Conservation (phyloP, 2,888 invertebrate species). For the Eupeodes latifasciatus region DNA sequence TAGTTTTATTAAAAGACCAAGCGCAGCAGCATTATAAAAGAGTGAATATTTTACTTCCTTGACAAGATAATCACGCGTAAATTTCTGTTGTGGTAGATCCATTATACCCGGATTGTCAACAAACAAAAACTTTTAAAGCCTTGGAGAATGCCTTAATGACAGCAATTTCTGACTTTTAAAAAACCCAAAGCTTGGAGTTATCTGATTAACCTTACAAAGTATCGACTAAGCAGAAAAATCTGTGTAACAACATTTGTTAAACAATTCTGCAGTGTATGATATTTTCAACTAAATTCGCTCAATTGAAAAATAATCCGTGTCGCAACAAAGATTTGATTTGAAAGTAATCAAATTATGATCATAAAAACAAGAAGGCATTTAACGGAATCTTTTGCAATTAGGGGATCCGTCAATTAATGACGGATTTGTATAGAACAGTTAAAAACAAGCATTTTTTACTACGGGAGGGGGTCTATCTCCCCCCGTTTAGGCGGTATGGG, state of each 20-base stretch:
- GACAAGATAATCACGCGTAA: too few relatives aligned
- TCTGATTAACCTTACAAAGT: too few relatives aligned
- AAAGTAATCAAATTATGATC: neutral
- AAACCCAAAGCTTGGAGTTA: too few relatives aligned
- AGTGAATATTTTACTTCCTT: conserved; percentile 9
- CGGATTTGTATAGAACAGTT: too few relatives aligned
- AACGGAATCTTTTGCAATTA: neutral
- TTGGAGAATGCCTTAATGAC: conserved; percentile 15
- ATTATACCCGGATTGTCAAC: conserved; percentile 3
- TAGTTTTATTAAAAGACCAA: neutral
- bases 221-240: neutral
- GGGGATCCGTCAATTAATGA: too few relatives aligned
- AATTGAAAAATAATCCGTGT: neutral
- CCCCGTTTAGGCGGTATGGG: too few relatives aligned
- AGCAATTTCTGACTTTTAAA: neutral
- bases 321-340: neutral
- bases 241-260: conserved; percentile 7
- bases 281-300: neutral
- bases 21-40: conserved; percentile 17
- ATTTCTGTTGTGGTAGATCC: neutral
- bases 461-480: too few relatives aligned
- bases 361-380: neutral
- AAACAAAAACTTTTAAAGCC: conserved; percentile 36
- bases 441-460: too few relatives aligned
- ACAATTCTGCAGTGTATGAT: neutral